Evolutionary conservation across 92 coral and sea anemone genomes (phyloP).

Genomic region (Montipora capitata): DNA sequence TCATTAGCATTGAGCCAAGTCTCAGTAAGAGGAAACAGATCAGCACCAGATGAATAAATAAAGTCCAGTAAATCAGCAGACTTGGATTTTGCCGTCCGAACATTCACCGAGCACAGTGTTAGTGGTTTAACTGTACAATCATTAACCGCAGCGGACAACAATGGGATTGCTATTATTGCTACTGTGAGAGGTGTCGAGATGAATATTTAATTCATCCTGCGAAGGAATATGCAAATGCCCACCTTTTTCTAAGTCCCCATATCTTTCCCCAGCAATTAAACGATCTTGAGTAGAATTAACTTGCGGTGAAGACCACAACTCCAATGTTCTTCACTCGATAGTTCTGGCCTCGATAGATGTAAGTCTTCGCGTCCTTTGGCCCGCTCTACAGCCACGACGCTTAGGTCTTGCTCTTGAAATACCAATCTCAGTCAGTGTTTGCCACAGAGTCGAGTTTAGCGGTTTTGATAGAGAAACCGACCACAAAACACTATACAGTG

Average conservation of each 20-base stretch:
- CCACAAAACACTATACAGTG: not conserved
- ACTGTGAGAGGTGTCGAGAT: not conserved
- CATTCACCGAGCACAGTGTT: not conserved
- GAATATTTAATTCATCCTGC: constrained; percentile 17
- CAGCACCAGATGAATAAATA: constrained; percentile 8
- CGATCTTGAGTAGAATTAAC: constrained; percentile 15
- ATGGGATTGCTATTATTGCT: constrained; percentile 28
- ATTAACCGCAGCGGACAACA: not conserved
- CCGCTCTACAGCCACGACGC: constrained; percentile 13
- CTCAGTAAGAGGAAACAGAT: not conserved
- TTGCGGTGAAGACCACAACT: constrained; percentile 6
- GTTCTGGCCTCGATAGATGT: not conserved
- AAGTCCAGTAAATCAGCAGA: constrained; percentile 14
- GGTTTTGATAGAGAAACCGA: not conserved
- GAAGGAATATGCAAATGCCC: constrained; percentile 14
- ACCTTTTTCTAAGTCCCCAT: constrained; percentile 1
- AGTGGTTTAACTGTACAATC: not conserved
- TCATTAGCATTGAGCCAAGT: constrained; percentile 15
- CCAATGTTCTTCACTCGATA: not conserved
- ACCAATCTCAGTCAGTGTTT: constrained; percentile 8
- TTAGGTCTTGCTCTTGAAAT: constrained; percentile 16
- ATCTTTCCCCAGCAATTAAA: not conserved
- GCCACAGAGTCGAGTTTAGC: constrained; percentile 1
- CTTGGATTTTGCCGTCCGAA: constrained; percentile 36
- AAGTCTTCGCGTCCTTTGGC: constrained; percentile 16